Conservation (phyloP, 2,888 invertebrate genomes). For the Macrophya alboannulata region DNA sequence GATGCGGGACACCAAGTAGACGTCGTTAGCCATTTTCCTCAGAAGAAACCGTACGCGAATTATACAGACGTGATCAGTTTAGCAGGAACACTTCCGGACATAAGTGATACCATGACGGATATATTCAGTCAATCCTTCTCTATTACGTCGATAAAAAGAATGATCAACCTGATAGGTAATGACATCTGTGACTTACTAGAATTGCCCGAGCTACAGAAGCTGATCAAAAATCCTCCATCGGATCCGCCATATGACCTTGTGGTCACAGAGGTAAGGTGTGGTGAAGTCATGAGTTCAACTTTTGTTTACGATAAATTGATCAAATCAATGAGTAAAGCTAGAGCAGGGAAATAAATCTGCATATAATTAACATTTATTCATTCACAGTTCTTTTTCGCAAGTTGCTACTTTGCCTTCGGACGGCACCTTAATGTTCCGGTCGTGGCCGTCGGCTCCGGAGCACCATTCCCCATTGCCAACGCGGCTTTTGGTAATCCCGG, state of each 20-base stretch:
- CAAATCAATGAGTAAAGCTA: background rate
- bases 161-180: constrained; percentile 58
- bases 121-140: constrained; percentile 49
- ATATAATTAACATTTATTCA: background rate
- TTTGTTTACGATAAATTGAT: background rate
- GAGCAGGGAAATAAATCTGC: background rate
- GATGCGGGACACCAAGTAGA: constrained; percentile 75
- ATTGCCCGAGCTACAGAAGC: constrained; percentile 59
- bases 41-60: constrained; percentile 67
- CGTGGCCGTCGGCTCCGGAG: constrained; percentile 67
- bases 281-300: background rate
- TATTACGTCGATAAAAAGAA: background rate
- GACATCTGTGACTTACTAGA: constrained; percentile 60
- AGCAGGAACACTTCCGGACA: constrained; percentile 58
- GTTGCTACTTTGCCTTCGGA: constrained; percentile 71
- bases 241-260: constrained; percentile 69
- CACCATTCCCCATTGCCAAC: constrained; percentile 68
- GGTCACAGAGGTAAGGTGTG: constrained; percentile 67
- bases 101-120: constrained; percentile 60
- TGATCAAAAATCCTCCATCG: constrained; percentile 67
- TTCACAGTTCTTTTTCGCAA: constrained; percentile 70
- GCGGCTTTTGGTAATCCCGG: constrained; percentile 70
- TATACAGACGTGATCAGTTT: constrained; percentile 71
- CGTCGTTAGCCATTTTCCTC: constrained; percentile 74
- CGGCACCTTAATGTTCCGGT: constrained; percentile 70